These are phyloP conservation scores for Drosophila auraria DNA, from an alignment of 1,140 invertebrate genomes.

Conservation along the genomic window DNA sequence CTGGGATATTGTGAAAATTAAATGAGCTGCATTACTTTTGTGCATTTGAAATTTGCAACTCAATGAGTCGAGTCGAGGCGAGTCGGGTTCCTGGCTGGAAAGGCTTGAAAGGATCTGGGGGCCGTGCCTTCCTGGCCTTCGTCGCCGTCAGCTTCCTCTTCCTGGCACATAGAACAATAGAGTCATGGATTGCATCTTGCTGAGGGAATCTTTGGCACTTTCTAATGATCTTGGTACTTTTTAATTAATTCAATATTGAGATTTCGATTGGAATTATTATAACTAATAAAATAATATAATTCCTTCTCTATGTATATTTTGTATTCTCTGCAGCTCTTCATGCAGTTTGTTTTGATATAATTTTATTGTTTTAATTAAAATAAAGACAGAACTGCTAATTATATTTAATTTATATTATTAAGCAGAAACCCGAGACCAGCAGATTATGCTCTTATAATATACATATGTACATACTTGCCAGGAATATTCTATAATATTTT, in stretches of 20 bases:
- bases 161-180: constrained; percentile 68
- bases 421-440: no score
- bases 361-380: no score
- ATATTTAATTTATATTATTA: no score
- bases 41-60: constrained; percentile 82
- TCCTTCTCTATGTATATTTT: no score
- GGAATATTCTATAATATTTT: no score
- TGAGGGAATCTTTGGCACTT: neutral
- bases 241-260: neutral
- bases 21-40: constrained; percentile 82
- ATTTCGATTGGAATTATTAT: no score
- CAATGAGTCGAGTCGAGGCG: constrained; percentile 57
- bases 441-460: no score
- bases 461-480: no score
- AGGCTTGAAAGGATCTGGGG: constrained; percentile 16
- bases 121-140: constrained; percentile 55
- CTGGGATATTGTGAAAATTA: constrained; percentile 80
- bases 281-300: no score
- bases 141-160: constrained; percentile 41
- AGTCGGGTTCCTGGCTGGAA: constrained; percentile 1
- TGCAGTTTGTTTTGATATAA: no score
- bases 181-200: constrained; percentile 27
- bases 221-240: neutral
- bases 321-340: no score
- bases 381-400: no score